Evolutionary conservation across 2,113 vertebrate genomes (phyloP).

Genomic region (Spermophilus dauricus): DNA sequence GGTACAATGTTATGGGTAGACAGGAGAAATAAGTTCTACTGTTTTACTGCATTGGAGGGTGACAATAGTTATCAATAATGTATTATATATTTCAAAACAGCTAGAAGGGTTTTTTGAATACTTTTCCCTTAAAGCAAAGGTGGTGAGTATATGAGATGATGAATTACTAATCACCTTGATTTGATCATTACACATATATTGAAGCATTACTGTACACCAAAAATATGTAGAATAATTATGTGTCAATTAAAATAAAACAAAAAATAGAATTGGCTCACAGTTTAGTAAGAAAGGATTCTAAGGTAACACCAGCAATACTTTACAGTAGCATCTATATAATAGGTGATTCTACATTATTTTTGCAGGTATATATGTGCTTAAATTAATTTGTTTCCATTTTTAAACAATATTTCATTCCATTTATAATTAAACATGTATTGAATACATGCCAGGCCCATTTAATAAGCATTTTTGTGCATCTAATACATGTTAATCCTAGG

Average conservation of each 20-base stretch:
- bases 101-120: neutral
- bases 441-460: neutral
- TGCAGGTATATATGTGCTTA: neutral
- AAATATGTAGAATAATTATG: neutral
- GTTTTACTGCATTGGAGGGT: too few relatives aligned
- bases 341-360: neutral
- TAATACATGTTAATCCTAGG: neutral
- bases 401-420: conserved; percentile 29
- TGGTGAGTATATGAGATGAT: neutral
- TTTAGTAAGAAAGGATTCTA: neutral
- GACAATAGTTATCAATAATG: neutral
- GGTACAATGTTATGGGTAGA: neutral
- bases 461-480: neutral
- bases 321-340: fast-evolving
- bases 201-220: neutral
- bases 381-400: conserved; percentile 32
- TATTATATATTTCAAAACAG: neutral
- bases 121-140: neutral
- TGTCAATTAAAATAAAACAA: neutral
- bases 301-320: neutral
- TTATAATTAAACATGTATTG: conserved; percentile 31
- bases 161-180: neutral
- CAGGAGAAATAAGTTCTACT: neutral
- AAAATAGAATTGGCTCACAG: neutral
- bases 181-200: neutral